Conservation (phyloP, 2,888 invertebrate species). For the Eupithecia inturbata region DNA sequence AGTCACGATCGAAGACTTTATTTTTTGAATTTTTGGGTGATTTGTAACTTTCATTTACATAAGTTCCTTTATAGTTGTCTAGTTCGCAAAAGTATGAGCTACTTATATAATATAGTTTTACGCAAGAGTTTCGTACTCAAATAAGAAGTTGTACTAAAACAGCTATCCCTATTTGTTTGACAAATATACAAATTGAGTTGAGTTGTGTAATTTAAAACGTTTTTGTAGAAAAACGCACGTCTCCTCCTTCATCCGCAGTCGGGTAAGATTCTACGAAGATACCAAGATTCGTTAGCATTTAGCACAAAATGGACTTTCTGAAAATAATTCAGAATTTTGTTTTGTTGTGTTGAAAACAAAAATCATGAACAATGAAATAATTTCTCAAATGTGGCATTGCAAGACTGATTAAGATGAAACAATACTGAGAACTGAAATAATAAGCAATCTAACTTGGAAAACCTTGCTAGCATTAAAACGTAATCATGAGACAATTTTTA, state of each 20-base stretch:
- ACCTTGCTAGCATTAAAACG: conserved; percentile 12
- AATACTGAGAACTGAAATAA: conserved; percentile 50
- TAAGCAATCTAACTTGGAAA: conserved; percentile 12
- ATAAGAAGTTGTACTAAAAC: neutral
- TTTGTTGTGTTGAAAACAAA: neutral
- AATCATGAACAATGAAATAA: conserved; percentile 48
- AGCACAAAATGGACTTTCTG: neutral
- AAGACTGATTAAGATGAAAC: conserved; percentile 45
- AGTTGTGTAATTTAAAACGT: neutral
- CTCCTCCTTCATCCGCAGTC: conserved; percentile 27
- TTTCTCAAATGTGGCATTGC: conserved; percentile 39
- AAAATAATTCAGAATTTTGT: neutral
- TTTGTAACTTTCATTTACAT: neutral
- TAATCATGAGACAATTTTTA: too few relatives aligned
- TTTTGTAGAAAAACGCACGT: conserved; percentile 39
- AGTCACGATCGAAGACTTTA: neutral
- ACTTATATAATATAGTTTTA: neutral
- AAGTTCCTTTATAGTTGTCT: neutral
- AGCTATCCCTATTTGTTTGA: neutral
- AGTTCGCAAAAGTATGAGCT: neutral
- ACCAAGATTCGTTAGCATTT: neutral
- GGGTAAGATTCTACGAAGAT: neutral
- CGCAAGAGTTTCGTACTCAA: neutral
- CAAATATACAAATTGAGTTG: neutral
- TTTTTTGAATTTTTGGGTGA: neutral